Base-by-base conservation (phyloP, 2,113 vertebrate genomes). In the Grallaria varia region DNA sequence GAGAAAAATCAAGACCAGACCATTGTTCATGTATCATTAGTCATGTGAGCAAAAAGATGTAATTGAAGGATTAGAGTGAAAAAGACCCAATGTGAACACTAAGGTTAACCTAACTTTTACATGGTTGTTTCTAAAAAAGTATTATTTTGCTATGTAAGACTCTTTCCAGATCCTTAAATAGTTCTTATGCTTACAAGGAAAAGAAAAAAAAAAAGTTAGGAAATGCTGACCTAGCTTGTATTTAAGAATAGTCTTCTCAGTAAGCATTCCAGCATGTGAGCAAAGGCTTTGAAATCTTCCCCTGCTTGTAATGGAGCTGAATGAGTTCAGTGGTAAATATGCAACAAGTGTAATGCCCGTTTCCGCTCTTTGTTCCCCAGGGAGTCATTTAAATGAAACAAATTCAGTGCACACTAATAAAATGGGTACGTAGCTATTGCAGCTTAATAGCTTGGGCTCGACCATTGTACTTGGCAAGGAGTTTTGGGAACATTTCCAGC, bases 271-370 rank as follows among this genome's bases (percentile, higher is more conserved):
- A 74, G 14, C 47, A 67, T 11, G 2, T 22, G 35, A 84, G 81
- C 50, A 85, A 93, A 91, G 75, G 72, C 87, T 97, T 95, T 91
- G 89, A 95, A 92, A 88, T 76, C 71, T 92, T 95, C 45, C 73
- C 47, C 23, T 0, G 1, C 39, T 72, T 78, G 58, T 49, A 86
- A 59, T 4, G 76, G 75, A 95, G 92, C 89, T 94, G 95, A 91
- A 95, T 84, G 90, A 37, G 52, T 67, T 88, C 55, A 37, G 63
- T 1, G 2, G 93, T 94, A 88, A 96, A 95, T 89, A 95, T 81
- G 91, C 94, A 96, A 90, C 95, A 95, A 95, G 89, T 95, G 93
- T 64, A 94, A 84, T 60, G 86, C 84, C 83, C 11, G 9, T 56
- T 97, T 95, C 95, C 52, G 5, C 45, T 68, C 93, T 72, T 94